Evolutionary conservation across 2,888 invertebrate genomes (phyloP), one percentile per base, ranked within the genome.

Genomic region (Megalurothrips usitatus): DNA sequence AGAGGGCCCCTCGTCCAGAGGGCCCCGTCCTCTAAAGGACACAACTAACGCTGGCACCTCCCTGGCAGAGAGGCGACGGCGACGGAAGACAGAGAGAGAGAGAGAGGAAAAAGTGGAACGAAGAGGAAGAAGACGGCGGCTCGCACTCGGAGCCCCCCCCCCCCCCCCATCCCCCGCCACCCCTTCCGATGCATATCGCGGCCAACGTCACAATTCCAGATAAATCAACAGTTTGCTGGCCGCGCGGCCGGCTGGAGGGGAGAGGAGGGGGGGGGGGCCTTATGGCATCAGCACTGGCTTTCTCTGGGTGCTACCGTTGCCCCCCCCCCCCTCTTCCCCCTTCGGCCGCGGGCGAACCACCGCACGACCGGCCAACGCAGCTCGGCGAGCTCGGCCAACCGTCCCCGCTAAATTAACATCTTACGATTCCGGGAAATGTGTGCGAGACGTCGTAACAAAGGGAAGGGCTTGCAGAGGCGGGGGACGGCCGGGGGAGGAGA

Each of bases 401-500:
- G 58, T 58, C 23, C 23, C 68, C 68, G 68, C 68, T 75, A 75
- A 75, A 75, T 75, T 75, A 75, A 75, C 68, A 75, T 75, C 68
- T 75, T 75, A 75, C 68, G 68, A 75, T 75, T 75, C 68, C 68
- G 68, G 68, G 68, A 75, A 75, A 75, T 75, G 68, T 75, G 68
- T 75, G 23, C 26, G 68, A 75, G 68, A 75, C 68, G 68, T 75
- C 68, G 68, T 26, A 75, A 75, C 68, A 75, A 75, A 75, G 68
- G 58, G 19, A 52, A 19, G 58, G 58, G 58, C 52, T 52, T 52
- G 52, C 58, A 58, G 58, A 6, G 58, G 58, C 11, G 6, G 52
- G 52, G 58, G 6, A 17, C 6, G 58, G 58, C 11, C 52, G 52
- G 52, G 58, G 6, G 58, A 14, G 58, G 58, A 58, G 58, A 58